phyloP scores from a whole-genome alignment of 2,888 invertebrate genomes.

The Blera fallax region DNA sequence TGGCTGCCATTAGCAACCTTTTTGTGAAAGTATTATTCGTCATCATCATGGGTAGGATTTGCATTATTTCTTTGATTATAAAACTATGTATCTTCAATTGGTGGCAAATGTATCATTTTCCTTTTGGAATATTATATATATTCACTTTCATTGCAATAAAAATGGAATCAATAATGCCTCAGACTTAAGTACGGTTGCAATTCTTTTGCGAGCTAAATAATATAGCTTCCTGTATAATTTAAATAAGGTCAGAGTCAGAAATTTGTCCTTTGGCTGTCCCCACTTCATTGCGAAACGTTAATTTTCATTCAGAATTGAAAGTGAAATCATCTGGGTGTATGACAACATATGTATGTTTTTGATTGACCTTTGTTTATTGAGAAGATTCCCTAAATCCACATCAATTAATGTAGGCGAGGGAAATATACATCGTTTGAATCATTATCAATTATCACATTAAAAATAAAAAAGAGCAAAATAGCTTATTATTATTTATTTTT shows the following conservation, averaged over 20 bases:
- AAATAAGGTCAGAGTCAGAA: not conserved
- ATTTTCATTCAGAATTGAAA: not conserved
- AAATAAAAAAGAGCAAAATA: not conserved
- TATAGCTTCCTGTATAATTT: not conserved
- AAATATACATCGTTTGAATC: not conserved
- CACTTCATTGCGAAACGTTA: not conserved
- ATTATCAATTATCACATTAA: not conserved
- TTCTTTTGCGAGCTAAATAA: not conserved
- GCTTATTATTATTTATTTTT: not conserved
- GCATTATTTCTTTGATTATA: not conserved
- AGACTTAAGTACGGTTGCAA: not conserved
- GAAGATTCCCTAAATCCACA: not conserved
- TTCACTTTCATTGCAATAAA: not conserved
- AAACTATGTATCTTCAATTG: no score
- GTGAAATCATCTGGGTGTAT: not conserved
- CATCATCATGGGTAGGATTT: not conserved
- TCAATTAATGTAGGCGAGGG: conserved; percentile 1
- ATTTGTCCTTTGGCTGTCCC: not conserved
- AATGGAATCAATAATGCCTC: not conserved
- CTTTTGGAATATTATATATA: not conserved
- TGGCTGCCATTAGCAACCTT: not conserved
- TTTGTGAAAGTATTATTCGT: conserved; percentile 14
- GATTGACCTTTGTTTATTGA: not conserved
- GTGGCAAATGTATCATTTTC: not conserved
- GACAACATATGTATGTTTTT: not conserved